phyloP scores from a whole-genome alignment of 1,140 invertebrate genomes.

The Daktulosphaira vitifoliae region DNA sequence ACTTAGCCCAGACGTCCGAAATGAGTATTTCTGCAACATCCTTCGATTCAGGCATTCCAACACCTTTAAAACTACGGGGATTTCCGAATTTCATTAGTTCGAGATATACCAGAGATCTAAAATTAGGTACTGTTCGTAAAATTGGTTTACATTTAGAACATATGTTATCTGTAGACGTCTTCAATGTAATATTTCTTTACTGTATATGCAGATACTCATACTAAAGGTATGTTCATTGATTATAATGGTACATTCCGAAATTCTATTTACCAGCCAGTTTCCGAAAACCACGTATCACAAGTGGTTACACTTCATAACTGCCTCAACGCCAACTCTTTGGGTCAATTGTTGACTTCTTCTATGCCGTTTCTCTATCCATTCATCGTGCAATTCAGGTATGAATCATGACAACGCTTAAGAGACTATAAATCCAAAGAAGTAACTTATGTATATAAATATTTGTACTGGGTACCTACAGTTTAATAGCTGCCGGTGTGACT shows the following conservation, averaged over 20 bases:
- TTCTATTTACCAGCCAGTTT: constrained; percentile 41
- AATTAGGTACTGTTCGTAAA: too few species aligned
- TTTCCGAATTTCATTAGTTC: constrained; percentile 44
- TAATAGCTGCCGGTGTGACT: constrained; percentile 54
- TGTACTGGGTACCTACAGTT: too few species aligned
- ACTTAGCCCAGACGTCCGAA: constrained; percentile 43
- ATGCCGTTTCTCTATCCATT: constrained; percentile 56
- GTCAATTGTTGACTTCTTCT: constrained; percentile 52
- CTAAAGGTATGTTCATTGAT: neutral
- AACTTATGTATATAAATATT: too few species aligned
- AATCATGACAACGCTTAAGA: too few species aligned
- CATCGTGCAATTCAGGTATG: constrained; percentile 55
- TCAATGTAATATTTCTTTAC: too few species aligned
- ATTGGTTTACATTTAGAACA: too few species aligned
- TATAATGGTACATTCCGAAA: constrained; percentile 19
- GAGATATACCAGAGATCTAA: constrained; percentile 35
- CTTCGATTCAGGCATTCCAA: constrained; percentile 40
- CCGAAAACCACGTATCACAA: constrained; percentile 47
- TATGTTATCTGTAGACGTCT: too few species aligned
- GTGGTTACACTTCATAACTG: constrained; percentile 51
- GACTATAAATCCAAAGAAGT: too few species aligned
- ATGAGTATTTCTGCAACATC: constrained; percentile 36
- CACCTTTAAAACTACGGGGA: constrained; percentile 45
- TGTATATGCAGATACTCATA: too few species aligned
- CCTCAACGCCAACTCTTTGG: constrained; percentile 52